Evolutionary conservation across 2,797 vertebrate genomes (phyloP), one percentile per base, ranked within the genome.

Genomic region (Brachyrhaphis roseni): DNA sequence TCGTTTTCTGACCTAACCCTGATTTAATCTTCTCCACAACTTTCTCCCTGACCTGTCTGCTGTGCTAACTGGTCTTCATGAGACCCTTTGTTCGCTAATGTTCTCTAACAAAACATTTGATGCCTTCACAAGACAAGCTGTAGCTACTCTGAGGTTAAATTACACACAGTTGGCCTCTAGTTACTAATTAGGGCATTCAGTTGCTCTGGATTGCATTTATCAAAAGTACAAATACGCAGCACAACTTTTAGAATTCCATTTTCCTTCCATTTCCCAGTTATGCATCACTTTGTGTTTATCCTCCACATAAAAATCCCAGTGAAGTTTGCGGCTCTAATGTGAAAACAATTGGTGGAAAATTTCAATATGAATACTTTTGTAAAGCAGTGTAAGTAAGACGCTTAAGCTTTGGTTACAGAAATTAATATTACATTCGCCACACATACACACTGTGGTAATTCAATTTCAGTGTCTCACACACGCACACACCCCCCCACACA

Each of bases 391-490:
- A 49, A 34, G 12, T 13, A 36, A 72, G 45, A 47, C 2, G 34
- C 71, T 18, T 20, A 49, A 51, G 46, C 4, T 12, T 36, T 74
- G 47, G 47, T 51, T 23, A 53, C 72, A 51, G 28, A 51, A 51
- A 74, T 74, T 51, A 74, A 72, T 76, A 59, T 11, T 73, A 73
- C 74, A 79, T 80, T 73, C 23, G 39, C 1, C 62, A 41, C 43
- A 31, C 78, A 49, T 75, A 78, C 59, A 75, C 76, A 41, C 62
- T 78, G 23, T 64, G 49, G 72, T 74, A 66, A 28, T 12, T 83
- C 23, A 73, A 41, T 78, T 78, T 78, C 47, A 8, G 28, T 74
- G 55, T 43, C 74, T 13, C 55, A 6, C 10, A 5, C 26, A 3
- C 12, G 5, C 26, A 39, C 43, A 47, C 36, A 68, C 18, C 82